Percentiles rank a stretch among this genome's conserved stretches.
These are phyloP conservation scores for Dasypogon diadema DNA, from an alignment of 2,888 invertebrate genomes.

Conservation along the genomic window DNA sequence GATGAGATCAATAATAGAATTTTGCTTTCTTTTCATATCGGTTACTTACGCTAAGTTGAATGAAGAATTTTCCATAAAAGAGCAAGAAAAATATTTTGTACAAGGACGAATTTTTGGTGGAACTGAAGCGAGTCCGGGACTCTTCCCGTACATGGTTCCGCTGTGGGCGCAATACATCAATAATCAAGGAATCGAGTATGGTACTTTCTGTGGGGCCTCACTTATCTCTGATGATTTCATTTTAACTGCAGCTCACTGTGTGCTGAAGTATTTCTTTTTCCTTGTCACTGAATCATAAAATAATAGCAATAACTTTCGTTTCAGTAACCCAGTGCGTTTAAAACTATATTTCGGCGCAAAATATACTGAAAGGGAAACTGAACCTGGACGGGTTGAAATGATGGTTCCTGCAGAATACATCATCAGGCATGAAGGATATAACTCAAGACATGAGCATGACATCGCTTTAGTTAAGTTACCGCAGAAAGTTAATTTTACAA, in stretches of 20 bases:
- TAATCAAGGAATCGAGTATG: slow-evolving; percentile 1
- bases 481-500: background rate
- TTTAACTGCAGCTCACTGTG: slow-evolving; percentile 27
- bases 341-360: slow-evolving; percentile 7
- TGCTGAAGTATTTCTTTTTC: background rate
- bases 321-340: background rate
- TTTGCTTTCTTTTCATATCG: no score
- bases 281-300: no score
- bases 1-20: no score
- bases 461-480: slow-evolving; percentile 7
- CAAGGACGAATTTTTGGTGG: background rate
- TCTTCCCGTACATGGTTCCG: slow-evolving; percentile 19
- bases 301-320: background rate
- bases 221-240: slow-evolving; percentile 19
- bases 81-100: no score
- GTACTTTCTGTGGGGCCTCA: slow-evolving; percentile 2
- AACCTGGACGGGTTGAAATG: slow-evolving; percentile 12
- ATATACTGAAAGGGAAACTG: background rate
- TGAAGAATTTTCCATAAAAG: no score
- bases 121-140: background rate
- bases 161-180: background rate
- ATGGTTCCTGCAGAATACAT: background rate
- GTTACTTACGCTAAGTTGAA: no score
- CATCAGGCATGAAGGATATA: slow-evolving; percentile 1
- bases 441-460: background rate